phyloP scores from a whole-genome alignment of 2,113 vertebrate genomes.

The Cochlearius cochlearius region DNA sequence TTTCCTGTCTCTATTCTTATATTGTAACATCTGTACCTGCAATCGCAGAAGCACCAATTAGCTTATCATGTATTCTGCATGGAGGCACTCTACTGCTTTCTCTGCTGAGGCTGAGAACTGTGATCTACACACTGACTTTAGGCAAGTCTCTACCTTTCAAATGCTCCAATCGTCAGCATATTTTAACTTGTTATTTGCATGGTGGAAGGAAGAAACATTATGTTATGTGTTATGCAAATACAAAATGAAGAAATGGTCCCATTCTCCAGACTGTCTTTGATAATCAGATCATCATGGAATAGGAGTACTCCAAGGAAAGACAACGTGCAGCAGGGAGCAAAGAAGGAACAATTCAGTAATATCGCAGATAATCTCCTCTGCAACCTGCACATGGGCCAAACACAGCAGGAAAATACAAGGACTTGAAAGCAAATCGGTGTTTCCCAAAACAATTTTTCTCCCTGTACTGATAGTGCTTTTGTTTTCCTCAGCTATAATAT shows the following conservation, averaged over 20 bases:
- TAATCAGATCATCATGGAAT: neutral
- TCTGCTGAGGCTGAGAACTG: neutral
- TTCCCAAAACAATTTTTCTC: neutral
- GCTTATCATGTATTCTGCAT: neutral
- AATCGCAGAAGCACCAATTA: neutral
- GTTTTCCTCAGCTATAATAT: neutral
- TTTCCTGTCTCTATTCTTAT: neutral
- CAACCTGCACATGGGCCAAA: neutral
- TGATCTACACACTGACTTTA: neutral
- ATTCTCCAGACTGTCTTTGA: neutral
- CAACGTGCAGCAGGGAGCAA: neutral
- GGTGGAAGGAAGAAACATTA: neutral
- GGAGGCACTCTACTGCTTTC: neutral
- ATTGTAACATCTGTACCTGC: neutral
- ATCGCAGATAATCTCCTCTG: neutral
- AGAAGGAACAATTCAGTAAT: neutral
- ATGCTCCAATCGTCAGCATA: neutral
- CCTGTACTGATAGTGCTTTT: neutral
- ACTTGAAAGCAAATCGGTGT: neutral
- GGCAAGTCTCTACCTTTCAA: neutral
- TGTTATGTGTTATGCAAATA: neutral
- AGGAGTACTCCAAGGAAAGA: neutral
- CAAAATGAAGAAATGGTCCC: neutral
- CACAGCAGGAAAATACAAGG: neutral
- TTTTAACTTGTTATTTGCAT: neutral